Conservation (phyloP, 2,888 invertebrate genomes). For the Geotrupes spiniger region DNA sequence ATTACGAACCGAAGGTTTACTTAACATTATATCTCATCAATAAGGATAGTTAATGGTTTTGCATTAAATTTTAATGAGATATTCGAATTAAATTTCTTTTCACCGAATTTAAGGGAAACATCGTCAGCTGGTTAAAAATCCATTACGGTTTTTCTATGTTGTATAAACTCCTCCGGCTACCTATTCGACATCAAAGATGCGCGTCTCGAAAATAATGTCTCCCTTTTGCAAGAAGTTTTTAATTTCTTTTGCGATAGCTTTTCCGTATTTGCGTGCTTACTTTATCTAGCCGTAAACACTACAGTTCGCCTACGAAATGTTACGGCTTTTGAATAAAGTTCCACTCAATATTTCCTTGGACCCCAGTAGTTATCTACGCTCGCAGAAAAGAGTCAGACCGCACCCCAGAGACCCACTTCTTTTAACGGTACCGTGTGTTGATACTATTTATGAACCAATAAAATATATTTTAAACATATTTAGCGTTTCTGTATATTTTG, state of each 20-base stretch:
- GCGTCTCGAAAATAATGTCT: constrained; percentile 12
- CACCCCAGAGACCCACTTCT: constrained; percentile 21
- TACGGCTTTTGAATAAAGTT: constrained; percentile 5
- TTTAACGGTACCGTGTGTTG: constrained; percentile 11
- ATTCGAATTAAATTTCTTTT: constrained; percentile 1
- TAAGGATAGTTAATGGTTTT: neutral
- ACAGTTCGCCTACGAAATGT: constrained; percentile 23
- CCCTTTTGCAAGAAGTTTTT: constrained; percentile 12
- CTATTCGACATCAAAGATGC: constrained; percentile 19
- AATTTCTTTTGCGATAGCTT: constrained; percentile 15
- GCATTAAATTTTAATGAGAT: neutral
- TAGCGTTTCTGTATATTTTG: no score
- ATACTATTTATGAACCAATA: no score
- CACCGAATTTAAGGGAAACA: constrained; percentile 2
- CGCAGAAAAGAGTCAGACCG: constrained; percentile 11
- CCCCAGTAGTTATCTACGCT: constrained; percentile 19
- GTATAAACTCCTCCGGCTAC: constrained; percentile 13
- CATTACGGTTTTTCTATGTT: constrained; percentile 13
- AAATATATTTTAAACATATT: no score
- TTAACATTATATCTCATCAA: neutral
- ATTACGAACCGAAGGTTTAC: constrained; percentile 26
- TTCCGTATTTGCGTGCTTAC: constrained; percentile 31
- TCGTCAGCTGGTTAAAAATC: constrained; percentile 13
- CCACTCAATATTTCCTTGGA: constrained; percentile 18
- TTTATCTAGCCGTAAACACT: constrained; percentile 36